Evolutionary conservation across 2,113 vertebrate genomes (phyloP), one percentile per base, ranked within the genome.

Genomic region (Thunnus maccoyii): DNA sequence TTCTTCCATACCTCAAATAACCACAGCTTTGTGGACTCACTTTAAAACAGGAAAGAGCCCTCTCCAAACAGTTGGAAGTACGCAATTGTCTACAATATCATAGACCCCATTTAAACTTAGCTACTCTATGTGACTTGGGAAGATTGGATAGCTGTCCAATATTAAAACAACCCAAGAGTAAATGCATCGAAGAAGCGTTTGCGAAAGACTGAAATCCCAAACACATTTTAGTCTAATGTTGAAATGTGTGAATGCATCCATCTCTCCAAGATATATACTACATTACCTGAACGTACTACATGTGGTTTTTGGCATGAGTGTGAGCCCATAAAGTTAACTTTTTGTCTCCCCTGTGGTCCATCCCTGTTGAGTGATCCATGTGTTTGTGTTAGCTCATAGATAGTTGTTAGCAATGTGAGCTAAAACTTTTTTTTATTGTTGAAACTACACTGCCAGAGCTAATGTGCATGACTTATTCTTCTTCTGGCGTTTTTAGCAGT

Each of bases 11-110:
- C 9, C 25, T 72, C n/a, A 18, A 58, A 41, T 4, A 30, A 30
- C 57, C 57, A 52, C 71, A 48, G 9, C 13, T 75, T 69, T 36
- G 14, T 32, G 30, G 3, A 9, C 54, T 57, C 44, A 18, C 54
- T 18, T 57, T 56, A 64, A 77, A 71, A 76, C 55, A 52, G 55
- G 44, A 65, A 68, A 30, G 13, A 18, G 14, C 44, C 54, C 63
- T 76, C 18, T 56, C 18, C 25, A 48, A 41, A 55, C 18, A 62
- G 12, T 55, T 78, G 51, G 52, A 78, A 41, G 27, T 16, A 11
- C 15, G 3, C 3, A 41, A 41, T 41, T 41, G 7, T 41, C 36
- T 41, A 41, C 60, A 60, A 60, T 46, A 13, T 48, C 55, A 20
- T 36, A 20, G 52, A 44, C 12, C 36, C 50, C 66, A 56, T 41